Evolutionary conservation across 35 echinoderm and acorn worm species (phyloP).

Genomic region (Patiria miniata): DNA sequence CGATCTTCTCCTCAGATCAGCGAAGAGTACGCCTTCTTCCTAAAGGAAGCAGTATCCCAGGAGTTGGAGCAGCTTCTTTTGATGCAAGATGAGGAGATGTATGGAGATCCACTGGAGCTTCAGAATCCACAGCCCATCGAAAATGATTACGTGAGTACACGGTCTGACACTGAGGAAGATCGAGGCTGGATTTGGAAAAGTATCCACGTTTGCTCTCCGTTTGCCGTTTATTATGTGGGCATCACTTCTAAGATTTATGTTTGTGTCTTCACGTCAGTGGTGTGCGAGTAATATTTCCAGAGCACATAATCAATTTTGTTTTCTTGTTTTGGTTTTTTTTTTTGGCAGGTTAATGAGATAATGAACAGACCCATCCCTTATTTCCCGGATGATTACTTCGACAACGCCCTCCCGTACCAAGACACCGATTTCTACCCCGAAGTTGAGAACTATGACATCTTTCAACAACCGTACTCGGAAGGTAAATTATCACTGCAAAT

Average conservation of each 20-base stretch:
- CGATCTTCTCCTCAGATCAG: background rate
- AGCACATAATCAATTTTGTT: too few relatives aligned
- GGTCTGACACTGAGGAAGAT: too few relatives aligned
- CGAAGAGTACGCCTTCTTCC: constrained; percentile 4
- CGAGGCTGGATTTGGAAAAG: too few relatives aligned
- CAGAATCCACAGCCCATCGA: background rate
- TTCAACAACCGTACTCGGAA: background rate
- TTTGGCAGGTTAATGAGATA: background rate
- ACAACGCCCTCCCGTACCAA: background rate
- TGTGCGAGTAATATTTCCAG: too few relatives aligned
- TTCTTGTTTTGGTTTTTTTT: background rate
- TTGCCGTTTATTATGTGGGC: too few relatives aligned
- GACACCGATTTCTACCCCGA: background rate
- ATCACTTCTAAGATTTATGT: too few relatives aligned
- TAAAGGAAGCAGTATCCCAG: constrained; percentile 3
- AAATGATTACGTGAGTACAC: background rate
- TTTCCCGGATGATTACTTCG: background rate
- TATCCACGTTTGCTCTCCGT: too few relatives aligned
- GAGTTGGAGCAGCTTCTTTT: background rate
- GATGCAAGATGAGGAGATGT: background rate
- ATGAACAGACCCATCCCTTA: constrained; percentile 4
- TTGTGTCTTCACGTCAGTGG: too few relatives aligned
- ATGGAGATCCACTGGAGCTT: background rate
- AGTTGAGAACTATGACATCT: background rate
- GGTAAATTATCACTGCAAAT: background rate